Conservation (phyloP, 2,797 vertebrate genomes). For the Borostomias antarcticus region DNA sequence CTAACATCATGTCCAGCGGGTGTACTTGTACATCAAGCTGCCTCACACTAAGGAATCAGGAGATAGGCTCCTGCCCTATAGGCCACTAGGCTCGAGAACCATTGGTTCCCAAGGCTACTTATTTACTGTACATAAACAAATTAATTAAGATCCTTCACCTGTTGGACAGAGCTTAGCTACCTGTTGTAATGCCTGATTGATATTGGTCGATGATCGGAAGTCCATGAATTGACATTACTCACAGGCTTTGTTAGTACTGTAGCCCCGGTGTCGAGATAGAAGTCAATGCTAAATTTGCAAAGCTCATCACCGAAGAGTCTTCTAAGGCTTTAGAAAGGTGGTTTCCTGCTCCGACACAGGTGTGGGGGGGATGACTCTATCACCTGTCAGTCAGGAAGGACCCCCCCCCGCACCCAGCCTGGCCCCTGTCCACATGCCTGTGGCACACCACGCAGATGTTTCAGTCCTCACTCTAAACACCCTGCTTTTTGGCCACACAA, state of each 20-base stretch:
- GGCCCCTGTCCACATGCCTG: too few species aligned
- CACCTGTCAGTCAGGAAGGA: neutral
- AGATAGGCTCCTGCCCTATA: too few species aligned
- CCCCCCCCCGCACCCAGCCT: too few species aligned
- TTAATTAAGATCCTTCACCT: too few species aligned
- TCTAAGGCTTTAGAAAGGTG: slow-evolving; percentile 55
- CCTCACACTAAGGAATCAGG: too few species aligned
- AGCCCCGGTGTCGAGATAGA: slow-evolving; percentile 32
- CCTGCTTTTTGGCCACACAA: neutral
- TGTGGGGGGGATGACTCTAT: neutral
- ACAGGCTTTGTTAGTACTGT: slow-evolving; percentile 56
- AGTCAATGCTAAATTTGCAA: slow-evolving; percentile 68
- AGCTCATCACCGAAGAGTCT: slow-evolving; percentile 60
- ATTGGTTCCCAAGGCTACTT: too few species aligned
- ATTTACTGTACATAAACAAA: too few species aligned
- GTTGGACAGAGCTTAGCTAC: slow-evolving; percentile 15
- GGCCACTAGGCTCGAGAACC: too few species aligned
- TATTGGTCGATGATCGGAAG: slow-evolving; percentile 40
- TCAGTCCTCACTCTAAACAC: neutral
- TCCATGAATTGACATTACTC: slow-evolving; percentile 29
- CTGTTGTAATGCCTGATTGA: slow-evolving; percentile 24
- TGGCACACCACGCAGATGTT: too few species aligned
- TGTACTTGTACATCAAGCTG: too few species aligned
- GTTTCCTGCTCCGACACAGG: slow-evolving; percentile 22
- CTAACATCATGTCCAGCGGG: too few species aligned